phyloP scores from a whole-genome alignment of 2,113 vertebrate species.

The Siniperca chuatsi region DNA sequence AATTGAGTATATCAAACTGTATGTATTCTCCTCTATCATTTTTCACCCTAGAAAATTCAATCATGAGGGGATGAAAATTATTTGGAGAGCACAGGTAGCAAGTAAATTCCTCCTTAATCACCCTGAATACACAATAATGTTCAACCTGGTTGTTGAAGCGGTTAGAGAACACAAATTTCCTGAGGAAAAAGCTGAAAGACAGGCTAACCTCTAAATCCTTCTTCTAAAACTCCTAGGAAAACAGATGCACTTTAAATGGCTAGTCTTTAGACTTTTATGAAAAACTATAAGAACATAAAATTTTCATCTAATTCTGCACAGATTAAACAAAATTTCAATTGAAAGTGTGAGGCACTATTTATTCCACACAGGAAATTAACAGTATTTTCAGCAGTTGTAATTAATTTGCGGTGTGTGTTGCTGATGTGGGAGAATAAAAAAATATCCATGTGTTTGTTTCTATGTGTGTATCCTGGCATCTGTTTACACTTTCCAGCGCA shows the following conservation, averaged over 20 bases:
- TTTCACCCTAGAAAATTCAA: slow-evolving; percentile 58
- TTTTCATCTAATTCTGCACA: slow-evolving; percentile 26
- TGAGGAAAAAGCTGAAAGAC: slow-evolving; percentile 55
- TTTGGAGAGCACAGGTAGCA: slow-evolving; percentile 64
- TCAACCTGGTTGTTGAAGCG: slow-evolving; percentile 36
- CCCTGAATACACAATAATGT: slow-evolving; percentile 55
- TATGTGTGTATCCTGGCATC: slow-evolving; percentile 60
- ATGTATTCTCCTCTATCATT: slow-evolving; percentile 56
- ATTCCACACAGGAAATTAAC: slow-evolving; percentile 41
- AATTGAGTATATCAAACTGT: slow-evolving; percentile 61
- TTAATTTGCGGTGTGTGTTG: slow-evolving; percentile 28
- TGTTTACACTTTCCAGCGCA: slow-evolving; percentile 75
- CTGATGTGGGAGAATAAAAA: slow-evolving; percentile 30
- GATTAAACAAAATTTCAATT: slow-evolving; percentile 40
- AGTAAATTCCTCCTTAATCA: slow-evolving; percentile 65
- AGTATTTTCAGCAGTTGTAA: slow-evolving; percentile 20
- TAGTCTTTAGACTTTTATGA: slow-evolving; percentile 46
- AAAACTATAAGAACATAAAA: slow-evolving; percentile 32
- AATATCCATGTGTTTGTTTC: slow-evolving; percentile 39
- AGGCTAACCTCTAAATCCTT: slow-evolving; percentile 53
- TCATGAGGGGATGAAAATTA: slow-evolving; percentile 61
- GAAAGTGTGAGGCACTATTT: slow-evolving; percentile 34
- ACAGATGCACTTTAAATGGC: slow-evolving; percentile 36
- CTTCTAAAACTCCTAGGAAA: slow-evolving; percentile 25
- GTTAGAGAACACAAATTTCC: slow-evolving; percentile 59